Evolutionary conservation across 2,797 vertebrate genomes (phyloP).

Genomic region (Alcedo quadribrachys): DNA sequence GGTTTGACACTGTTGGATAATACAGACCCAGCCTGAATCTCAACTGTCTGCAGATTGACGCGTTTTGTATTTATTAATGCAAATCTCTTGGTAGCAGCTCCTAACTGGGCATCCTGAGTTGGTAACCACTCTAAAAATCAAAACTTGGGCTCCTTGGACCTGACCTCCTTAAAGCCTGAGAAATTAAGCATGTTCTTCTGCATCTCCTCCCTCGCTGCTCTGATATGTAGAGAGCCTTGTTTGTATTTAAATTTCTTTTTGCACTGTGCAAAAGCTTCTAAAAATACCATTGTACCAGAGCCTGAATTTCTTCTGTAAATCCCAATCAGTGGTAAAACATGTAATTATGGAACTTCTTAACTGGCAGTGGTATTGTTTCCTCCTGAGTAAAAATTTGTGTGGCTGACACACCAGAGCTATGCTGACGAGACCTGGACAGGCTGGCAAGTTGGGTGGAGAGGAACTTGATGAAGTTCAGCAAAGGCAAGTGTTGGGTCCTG

Average conservation of each 20-base stretch:
- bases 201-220: not conserved
- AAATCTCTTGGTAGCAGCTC: not conserved
- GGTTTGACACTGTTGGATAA: accelerated
- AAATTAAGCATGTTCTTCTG: not conserved
- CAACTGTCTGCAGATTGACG: not conserved
- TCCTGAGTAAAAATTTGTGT: not conserved
- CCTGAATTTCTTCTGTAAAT: not conserved
- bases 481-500: too few species aligned
- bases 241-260: not conserved
- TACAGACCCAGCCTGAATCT: not conserved
- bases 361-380: not conserved
- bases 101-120: accelerated
- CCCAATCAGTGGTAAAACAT: not conserved
- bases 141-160: not conserved
- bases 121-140: not conserved
- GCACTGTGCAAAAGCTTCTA: accelerated
- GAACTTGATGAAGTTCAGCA: too few species aligned
- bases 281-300: accelerated
- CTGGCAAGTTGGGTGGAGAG: too few species aligned
- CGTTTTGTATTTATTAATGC: not conserved
- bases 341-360: not conserved
- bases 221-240: not conserved
- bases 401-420: too few species aligned
- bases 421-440: too few species aligned
- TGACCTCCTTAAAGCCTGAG: not conserved